A percentile compares a stretch with the other conserved stretches of the same genome.
Conservation (phyloP, 1,140 invertebrate species). For the Bombus consobrinus region DNA sequence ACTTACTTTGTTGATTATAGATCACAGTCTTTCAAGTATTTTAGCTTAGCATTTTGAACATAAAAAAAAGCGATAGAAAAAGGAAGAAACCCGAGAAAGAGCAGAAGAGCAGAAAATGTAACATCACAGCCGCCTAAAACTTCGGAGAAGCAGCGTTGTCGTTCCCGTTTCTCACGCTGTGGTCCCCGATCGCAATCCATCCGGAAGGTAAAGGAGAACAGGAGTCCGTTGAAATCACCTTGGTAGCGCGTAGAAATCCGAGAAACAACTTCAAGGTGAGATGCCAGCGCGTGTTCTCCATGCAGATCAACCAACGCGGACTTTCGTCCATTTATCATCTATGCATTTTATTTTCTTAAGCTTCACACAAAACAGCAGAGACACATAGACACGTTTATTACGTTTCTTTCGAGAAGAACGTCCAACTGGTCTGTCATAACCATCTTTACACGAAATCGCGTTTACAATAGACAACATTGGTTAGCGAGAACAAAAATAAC, state of each 20-base stretch:
- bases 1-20: too few species aligned
- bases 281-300: conserved; percentile 4
- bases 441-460: not conserved
- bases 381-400: not conserved
- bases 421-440: not conserved
- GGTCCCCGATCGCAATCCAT: conserved; percentile 31
- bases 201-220: conserved; percentile 41
- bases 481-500: too few species aligned
- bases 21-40: too few species aligned
- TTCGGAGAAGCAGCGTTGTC: not conserved
- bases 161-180: conserved; percentile 38
- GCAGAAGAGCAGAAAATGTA: not conserved
- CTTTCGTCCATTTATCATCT: conserved; percentile 1
- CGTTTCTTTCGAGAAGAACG: not conserved
- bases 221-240: conserved; percentile 26
- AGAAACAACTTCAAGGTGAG: conserved; percentile 46
- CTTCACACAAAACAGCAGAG: not conserved
- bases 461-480: too few species aligned
- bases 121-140: not conserved
- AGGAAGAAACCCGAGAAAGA: not conserved
- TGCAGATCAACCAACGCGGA: not conserved
- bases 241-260: conserved; percentile 44
- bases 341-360: not conserved
- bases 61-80: not conserved
- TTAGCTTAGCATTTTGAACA: too few species aligned